Base-by-base conservation (phyloP, 2,113 vertebrate species). In the Spilogale gracilis region DNA sequence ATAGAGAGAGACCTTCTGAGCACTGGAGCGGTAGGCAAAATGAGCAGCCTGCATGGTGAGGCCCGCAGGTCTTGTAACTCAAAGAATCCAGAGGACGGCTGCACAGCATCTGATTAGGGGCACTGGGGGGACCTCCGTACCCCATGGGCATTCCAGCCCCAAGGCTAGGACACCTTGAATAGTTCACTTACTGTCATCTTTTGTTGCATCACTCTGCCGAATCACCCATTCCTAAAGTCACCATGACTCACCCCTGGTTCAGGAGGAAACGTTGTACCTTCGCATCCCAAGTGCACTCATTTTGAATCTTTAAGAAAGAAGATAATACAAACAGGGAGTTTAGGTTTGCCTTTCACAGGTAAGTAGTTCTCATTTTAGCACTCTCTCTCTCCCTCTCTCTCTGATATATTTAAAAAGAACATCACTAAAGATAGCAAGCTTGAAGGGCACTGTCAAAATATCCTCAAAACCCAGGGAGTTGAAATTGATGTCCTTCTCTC, bases 221-320 rank as follows among this genome's bases (percentile, higher is more conserved):
- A 38, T 83, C 48, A 73, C 60, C 45, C 43, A 65, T 92, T 96
- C 25, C 25, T 92, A 58, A 81, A 94, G 65, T 85, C 85, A 93
- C n/a, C 23, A 2, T 94, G 91, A 83, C 10, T 84, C 86, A 87
- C 18, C 10, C 45, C 63, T 8, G 32, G 83, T 52, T 86, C n/a
- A 9, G 9, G 7, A 89, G 58, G 23, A 61, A 65, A 81, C 45
- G 48, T 82, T 95, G 69, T 73, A 67, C 81, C 60, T 95, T 30
- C 82, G 12, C 6, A 80, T 69, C n/a, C 78, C 82, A 76, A 93
- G 94, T 91, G 20, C 23, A 5, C 3, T 50, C 1, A 58, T 50
- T 93, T 78, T 23, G 73, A 65, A 32, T 73, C 82, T 97, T 95
- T 78, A 96, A 65, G 85, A 54, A 96, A 97, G 6, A 61, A 48